Base-by-base conservation (phyloP, 2,888 invertebrate genomes). In the Agrilus mali region DNA sequence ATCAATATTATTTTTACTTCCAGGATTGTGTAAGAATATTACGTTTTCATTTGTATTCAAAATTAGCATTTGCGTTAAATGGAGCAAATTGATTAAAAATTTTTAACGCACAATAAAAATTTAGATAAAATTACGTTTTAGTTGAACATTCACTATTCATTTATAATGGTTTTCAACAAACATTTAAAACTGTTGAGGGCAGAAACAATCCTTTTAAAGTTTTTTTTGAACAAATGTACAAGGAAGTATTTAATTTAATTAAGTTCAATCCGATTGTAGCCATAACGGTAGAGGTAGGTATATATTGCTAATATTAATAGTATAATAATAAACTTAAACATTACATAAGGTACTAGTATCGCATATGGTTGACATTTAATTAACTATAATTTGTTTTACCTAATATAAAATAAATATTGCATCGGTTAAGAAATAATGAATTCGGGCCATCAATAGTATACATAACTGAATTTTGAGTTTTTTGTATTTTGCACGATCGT, bases 181-280 rank as follows among this genome's bases (percentile, higher is more conserved):
- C 22, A 5, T 39, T 38, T 17, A 8, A 40, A 27, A 20, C n/a
- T 7, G n/a, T 8, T 10, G 13, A 20, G 6, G 7, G 33, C 22
- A 41, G 35, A 27, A 36, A 42, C 8, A 16, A 10, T 38, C 40
- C 22, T 17, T 3, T 47, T 5, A 36, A 45, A 38, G 38, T 14
- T 2, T 47, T 39, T 38, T 47, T 45, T 36, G 32, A 33, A 15
- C 15, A n/a, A 3, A 6, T 47, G 15, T 41, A 47, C 16, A 17
- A n/a, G 8, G 44, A 44, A 33, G 42, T 48, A 33, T 48, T 46
- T 39, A 15, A 15, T 2, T 10, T 13, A 6, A 40, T 42, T 16
- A 36, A 42, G 22, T 48, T 45, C 33, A n/a, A 44, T 7, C 36
- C 33, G 4, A 47, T 46, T 46, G 43, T 42, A 32, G 44, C 48